Evolutionary conservation across 2,113 vertebrate species (phyloP).

Genomic region (Bothrops jararaca): DNA sequence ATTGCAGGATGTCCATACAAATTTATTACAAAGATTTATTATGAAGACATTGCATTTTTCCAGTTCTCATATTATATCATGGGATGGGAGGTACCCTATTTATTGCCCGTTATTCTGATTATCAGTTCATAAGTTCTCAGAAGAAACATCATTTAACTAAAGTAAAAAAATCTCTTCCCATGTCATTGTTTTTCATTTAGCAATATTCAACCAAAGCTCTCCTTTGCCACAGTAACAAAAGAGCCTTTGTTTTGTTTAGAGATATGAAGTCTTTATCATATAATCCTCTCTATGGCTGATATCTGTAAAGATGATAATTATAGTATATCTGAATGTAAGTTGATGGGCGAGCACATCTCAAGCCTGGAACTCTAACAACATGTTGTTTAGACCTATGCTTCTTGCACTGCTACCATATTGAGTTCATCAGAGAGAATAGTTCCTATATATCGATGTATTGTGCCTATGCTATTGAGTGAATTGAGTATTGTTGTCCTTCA

Average conservation of each 20-base stretch:
- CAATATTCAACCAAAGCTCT: background rate
- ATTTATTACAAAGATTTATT: background rate
- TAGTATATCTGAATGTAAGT: background rate
- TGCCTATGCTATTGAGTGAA: background rate
- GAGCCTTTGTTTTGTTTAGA: background rate
- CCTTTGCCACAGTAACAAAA: background rate
- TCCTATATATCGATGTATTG: background rate
- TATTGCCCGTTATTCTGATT: background rate
- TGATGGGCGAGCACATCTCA: background rate
- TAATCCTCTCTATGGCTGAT: background rate
- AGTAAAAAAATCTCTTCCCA: background rate
- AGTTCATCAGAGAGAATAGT: background rate
- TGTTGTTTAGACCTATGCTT: background rate
- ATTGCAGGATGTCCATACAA: background rate
- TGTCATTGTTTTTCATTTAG: background rate
- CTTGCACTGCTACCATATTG: background rate
- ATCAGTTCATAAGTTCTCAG: background rate
- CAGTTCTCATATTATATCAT: background rate
- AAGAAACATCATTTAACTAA: background rate
- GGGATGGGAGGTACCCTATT: background rate
- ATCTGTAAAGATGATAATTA: background rate
- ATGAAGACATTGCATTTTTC: background rate
- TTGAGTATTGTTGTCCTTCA: background rate
- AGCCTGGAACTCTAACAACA: background rate
- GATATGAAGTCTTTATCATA: background rate